Conservation (phyloP, 2,888 invertebrate genomes). For the Cephus pygmeus region DNA sequence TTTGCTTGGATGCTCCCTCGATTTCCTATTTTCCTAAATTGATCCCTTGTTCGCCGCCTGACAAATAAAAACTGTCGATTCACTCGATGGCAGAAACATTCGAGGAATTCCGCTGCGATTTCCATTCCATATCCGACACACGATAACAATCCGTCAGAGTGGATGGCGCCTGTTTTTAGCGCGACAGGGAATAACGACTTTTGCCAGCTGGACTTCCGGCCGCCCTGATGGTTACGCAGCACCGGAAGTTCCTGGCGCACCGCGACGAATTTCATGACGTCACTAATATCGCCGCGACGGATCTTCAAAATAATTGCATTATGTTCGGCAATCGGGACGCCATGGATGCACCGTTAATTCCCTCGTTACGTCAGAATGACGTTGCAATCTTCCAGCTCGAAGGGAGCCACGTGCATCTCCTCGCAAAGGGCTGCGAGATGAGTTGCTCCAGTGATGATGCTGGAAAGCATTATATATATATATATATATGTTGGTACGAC, state of each 20-base stretch:
- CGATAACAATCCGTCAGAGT: neutral
- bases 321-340: conserved; percentile 7
- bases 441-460: neutral
- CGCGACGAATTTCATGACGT: conserved; percentile 32
- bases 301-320: conserved; percentile 45
- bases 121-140: neutral
- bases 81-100: neutral
- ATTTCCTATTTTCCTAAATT: neutral
- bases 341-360: neutral
- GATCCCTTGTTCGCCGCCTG: neutral
- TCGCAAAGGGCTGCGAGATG: neutral
- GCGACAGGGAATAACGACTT: neutral
- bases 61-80: neutral
- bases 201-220: neutral
- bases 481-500: neutral
- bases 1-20: neutral
- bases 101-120: neutral
- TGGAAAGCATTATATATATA: neutral
- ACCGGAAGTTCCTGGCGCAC: conserved; percentile 31
- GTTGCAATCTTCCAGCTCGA: neutral
- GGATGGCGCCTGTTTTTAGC: neutral
- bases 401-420: neutral
- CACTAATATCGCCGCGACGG: conserved; percentile 27
- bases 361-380: neutral
- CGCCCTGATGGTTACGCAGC: conserved; percentile 26